Conservation (phyloP, 2,888 invertebrate species). For the Chaetogeoica ovagalla region DNA sequence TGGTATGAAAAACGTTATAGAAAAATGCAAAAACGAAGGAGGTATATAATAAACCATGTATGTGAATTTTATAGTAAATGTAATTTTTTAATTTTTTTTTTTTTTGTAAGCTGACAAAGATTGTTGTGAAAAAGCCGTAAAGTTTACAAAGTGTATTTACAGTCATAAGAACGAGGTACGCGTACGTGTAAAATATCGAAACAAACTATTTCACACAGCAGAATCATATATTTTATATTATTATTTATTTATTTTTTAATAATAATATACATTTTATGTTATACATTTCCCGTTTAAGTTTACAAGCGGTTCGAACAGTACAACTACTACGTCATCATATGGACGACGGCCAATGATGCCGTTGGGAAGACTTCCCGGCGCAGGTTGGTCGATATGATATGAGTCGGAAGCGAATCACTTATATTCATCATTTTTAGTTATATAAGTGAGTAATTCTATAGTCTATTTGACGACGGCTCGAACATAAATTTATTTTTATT, state of each 20-base stretch:
- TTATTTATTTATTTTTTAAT: background rate
- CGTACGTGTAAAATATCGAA: background rate
- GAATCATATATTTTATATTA: background rate
- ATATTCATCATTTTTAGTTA: too few relatives aligned
- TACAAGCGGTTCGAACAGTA: background rate
- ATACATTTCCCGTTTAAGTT: background rate
- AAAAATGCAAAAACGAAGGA: conserved; percentile 21
- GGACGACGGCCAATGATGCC: background rate
- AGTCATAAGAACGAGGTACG: conserved; percentile 19
- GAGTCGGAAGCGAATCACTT: background rate
- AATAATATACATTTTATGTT: background rate
- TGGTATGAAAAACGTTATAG: conserved; percentile 4
- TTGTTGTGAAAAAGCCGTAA: conserved; percentile 33
- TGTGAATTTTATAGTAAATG: background rate
- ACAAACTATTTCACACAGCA: background rate
- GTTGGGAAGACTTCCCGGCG: background rate
- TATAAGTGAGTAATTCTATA: too few relatives aligned
- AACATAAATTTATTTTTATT: too few relatives aligned
- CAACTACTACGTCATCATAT: background rate
- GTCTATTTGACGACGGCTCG: too few relatives aligned
- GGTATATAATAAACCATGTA: background rate
- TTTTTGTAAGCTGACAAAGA: conserved; percentile 15
- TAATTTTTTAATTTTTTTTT: background rate
- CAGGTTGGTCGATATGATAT: background rate
- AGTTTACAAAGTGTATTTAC: conserved; percentile 44